Conservation (phyloP, 92 coral and sea anemone genomes). For the Blastomussa wellsi region DNA sequence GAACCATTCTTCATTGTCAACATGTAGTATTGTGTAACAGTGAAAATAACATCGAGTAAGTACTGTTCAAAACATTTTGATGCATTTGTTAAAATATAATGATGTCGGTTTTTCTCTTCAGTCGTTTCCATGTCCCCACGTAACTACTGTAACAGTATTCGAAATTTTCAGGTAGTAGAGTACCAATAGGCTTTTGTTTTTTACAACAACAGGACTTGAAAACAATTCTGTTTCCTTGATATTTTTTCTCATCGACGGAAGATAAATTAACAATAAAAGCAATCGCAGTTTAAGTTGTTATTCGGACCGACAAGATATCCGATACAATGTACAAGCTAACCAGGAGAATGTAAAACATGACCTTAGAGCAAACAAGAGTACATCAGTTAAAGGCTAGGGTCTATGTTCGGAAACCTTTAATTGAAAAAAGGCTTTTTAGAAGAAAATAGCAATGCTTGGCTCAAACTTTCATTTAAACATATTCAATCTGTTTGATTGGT, state of each 20-base stretch:
- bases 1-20: constrained; percentile 9
- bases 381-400: too few relatives aligned
- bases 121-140: not conserved
- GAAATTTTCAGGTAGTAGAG: not conserved
- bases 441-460: too few relatives aligned
- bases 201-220: not conserved
- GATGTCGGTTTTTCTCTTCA: not conserved
- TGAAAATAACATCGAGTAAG: not conserved
- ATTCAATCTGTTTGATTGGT: not conserved
- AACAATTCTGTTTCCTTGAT: not conserved
- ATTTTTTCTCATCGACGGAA: not conserved
- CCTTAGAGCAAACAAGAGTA: not conserved
- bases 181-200: not conserved
- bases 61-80: not conserved
- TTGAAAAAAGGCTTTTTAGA: too few relatives aligned
- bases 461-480: too few relatives aligned
- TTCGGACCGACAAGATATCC: not conserved
- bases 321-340: not conserved
- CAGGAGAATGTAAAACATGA: not conserved
- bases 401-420: too few relatives aligned
- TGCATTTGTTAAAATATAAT: not conserved
- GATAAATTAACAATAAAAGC: not conserved
- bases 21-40: constrained; percentile 5
- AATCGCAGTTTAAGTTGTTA: not conserved
- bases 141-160: not conserved